Evolutionary conservation across 2,888 invertebrate genomes (phyloP), one percentile per base, ranked within the genome.

Genomic region (Microplitis deprimator): DNA sequence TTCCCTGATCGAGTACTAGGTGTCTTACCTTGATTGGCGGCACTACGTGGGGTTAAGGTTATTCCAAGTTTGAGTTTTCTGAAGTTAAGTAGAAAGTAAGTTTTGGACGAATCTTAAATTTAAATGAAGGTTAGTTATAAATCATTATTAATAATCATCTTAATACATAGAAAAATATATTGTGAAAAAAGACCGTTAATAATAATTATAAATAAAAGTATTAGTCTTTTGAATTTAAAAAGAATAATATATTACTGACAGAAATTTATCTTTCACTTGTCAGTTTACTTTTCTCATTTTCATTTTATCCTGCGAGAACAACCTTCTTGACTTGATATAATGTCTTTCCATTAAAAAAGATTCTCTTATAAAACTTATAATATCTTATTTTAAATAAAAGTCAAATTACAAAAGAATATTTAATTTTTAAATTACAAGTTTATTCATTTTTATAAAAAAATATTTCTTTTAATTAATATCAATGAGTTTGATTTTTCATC

Each of bases 261-360:
- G 65, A 13, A 13, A 65, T 65, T 65, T 65, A 65, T 65, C 65
- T 65, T 65, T 65, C 29, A 38, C 38, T 65, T 65, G 65, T 65
- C 65, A 65, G 65, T 65, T 65, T 20, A 65, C 20, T 29, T 65
- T 65, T 38, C 38, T 20, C 13, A 13, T 65, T 65, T 6, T 29
- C 65, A 29, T 65, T 65, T 65, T 65, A 10, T 65, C 20, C 65
- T 65, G 38, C 13, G 39, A 16, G 65, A 29, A 8, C 10, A 65
- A 65, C 38, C 38, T 65, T 65, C 6, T 29, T 65, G 65, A 29
- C 38, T 65, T 65, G 29, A 38, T 65, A 13, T 65, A 65, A 65
- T 65, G 38, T 65, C 65, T 38, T 29, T 65, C 38, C 38, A 38
- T 65, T 65, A 38, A 65, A 50, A 50, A 50, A 0, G 13, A 50